phyloP scores from a whole-genome alignment of 2,888 invertebrate genomes.

The Bellardia pandia region DNA sequence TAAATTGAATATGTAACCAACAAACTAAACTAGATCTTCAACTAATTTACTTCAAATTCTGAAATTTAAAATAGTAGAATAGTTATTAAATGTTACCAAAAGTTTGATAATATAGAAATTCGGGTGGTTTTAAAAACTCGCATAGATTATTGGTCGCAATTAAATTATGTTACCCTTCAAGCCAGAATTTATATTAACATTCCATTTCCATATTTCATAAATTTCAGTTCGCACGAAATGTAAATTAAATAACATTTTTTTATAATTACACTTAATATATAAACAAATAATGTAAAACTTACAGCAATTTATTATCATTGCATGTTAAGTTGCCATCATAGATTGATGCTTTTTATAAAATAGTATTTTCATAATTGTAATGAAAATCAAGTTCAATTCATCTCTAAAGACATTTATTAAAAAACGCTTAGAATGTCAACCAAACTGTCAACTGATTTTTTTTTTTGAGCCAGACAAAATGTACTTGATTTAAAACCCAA shows the following conservation, averaged over 20 bases:
- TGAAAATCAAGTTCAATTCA: constrained; percentile 69
- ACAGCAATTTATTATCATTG: constrained; percentile 10
- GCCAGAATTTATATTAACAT: no score
- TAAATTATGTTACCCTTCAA: no score
- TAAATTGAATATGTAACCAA: no score
- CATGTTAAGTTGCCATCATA: constrained; percentile 65
- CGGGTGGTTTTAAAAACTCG: no score
- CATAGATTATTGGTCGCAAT: no score
- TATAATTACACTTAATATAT: constrained; percentile 13
- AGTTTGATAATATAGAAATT: no score
- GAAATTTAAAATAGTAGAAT: no score
- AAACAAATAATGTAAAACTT: constrained; percentile 21
- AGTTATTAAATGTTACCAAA: no score
- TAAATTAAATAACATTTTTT: not conserved
- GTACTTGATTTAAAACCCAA: not conserved
- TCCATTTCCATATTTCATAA: no score
- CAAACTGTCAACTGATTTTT: constrained; percentile 71
- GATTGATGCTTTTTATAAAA: constrained; percentile 73
- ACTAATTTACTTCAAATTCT: no score
- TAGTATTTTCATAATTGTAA: constrained; percentile 78
- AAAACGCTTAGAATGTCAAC: constrained; percentile 75
- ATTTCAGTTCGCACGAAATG: constrained; percentile 6
- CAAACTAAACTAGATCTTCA: no score
- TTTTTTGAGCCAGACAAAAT: not conserved
- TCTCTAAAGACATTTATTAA: constrained; percentile 63